These are phyloP conservation scores for Chrysodeixis includens DNA, from an alignment of 2,888 invertebrate species.

Conservation along the genomic window DNA sequence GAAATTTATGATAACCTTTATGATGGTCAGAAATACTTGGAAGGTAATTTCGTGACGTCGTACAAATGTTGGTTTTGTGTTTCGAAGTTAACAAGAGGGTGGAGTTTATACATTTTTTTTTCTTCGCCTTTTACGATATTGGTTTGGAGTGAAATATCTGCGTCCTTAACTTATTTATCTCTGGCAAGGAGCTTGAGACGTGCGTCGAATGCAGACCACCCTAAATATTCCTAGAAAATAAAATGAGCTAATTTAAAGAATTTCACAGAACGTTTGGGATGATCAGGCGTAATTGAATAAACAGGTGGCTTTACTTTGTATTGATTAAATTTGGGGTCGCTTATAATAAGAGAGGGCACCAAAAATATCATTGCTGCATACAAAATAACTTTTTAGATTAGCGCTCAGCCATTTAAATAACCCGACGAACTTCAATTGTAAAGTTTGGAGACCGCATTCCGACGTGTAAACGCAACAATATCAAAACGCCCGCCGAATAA, in stretches of 20 bases:
- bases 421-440: neutral
- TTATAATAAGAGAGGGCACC: neutral
- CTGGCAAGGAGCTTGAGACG: constrained; percentile 74
- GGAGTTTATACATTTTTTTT: constrained; percentile 70
- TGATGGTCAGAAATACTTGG: constrained; percentile 40
- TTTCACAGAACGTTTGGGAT: constrained; percentile 61
- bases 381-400: neutral
- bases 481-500: constrained; percentile 47
- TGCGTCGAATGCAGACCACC: constrained; percentile 76
- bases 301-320: constrained; percentile 27
- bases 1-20: constrained; percentile 61
- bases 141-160: constrained; percentile 82
- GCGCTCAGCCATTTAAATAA: neutral
- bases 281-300: constrained; percentile 62
- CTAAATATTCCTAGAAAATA: constrained; percentile 71
- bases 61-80: constrained; percentile 45
- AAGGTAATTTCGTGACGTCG: constrained; percentile 23
- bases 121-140: constrained; percentile 80
- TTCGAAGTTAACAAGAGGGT: constrained; percentile 48
- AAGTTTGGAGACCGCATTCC: constrained; percentile 22
- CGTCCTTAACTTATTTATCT: constrained; percentile 82
- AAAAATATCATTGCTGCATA: neutral
- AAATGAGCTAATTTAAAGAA: constrained; percentile 73
- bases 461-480: constrained; percentile 39
- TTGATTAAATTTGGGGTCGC: constrained; percentile 2